Evolutionary conservation across 2,888 invertebrate genomes (phyloP).

Genomic region (Choreutis nemorana): DNA sequence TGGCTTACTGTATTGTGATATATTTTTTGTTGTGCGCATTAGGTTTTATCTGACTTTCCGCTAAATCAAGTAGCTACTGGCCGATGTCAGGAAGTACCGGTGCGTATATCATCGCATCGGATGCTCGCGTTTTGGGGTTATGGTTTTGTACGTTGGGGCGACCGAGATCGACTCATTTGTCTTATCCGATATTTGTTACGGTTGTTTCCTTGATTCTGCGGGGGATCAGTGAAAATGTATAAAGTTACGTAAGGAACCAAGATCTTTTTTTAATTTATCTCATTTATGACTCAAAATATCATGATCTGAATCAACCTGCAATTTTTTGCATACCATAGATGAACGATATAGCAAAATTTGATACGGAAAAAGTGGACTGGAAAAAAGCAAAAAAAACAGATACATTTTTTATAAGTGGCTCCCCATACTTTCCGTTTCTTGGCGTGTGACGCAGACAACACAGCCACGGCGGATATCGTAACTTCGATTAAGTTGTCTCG

Average conservation of each 20-base stretch:
- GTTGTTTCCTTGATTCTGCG: slow-evolving; percentile 25
- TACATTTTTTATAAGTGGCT: no score
- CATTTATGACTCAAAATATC: no score
- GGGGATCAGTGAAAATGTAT: not conserved
- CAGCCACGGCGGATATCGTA: no score
- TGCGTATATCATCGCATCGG: slow-evolving; percentile 58
- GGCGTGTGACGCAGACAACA: no score
- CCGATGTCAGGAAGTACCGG: slow-evolving; percentile 63
- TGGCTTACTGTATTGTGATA: slow-evolving; percentile 61
- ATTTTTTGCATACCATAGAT: no score
- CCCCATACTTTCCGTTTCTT: no score
- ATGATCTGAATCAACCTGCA: no score
- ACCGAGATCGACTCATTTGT: slow-evolving; percentile 33
- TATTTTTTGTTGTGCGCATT: slow-evolving; percentile 67
- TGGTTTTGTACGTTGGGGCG: slow-evolving; percentile 39
- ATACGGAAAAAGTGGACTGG: no score
- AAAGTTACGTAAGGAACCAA: no score
- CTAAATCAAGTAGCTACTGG: slow-evolving; percentile 67
- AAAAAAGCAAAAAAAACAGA: no score
- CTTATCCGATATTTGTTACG: slow-evolving; percentile 41
- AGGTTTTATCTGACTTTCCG: slow-evolving; percentile 67
- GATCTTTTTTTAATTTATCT: no score
- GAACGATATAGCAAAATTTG: no score
- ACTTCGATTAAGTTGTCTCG: slow-evolving; percentile 59
- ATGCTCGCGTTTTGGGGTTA: slow-evolving; percentile 59